A percentile compares a stretch with the other conserved stretches of the same genome.
phyloP scores from a whole-genome alignment of 37 sponge, comb jelly and placozoan genomes.

The Theonella swinhoei region DNA sequence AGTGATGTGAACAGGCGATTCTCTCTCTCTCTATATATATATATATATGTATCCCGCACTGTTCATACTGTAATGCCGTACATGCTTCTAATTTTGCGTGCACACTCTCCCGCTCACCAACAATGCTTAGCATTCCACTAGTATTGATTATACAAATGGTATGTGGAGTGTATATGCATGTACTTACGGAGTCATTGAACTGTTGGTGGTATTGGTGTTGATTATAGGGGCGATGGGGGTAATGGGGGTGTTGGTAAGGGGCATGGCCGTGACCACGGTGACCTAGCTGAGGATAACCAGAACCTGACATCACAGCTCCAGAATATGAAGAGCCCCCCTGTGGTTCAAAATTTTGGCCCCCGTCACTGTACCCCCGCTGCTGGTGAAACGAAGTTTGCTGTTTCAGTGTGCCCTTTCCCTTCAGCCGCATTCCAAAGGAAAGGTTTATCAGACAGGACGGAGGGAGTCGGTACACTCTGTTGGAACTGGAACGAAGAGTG shows the following conservation, averaged over 20 bases:
- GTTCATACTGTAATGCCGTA: too few species aligned
- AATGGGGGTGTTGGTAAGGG: not conserved
- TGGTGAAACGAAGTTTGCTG: not conserved
- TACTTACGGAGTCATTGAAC: not conserved
- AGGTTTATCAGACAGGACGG: conserved; percentile 83
- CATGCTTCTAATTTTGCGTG: too few species aligned
- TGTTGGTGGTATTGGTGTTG: not conserved
- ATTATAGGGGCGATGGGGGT: too few species aligned
- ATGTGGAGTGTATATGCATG: too few species aligned
- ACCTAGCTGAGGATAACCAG: not conserved
- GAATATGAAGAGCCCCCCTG: not conserved
- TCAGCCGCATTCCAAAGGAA: conserved; percentile 68
- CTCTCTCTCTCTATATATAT: too few species aligned
- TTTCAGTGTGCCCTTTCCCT: not conserved
- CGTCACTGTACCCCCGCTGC: not conserved
- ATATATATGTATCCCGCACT: too few species aligned
- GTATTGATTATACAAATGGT: too few species aligned
- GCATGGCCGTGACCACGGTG: not conserved
- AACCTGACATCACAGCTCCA: not conserved
- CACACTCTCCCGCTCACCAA: too few species aligned
- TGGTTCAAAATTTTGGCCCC: not conserved
- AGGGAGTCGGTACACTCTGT: conserved; percentile 76
- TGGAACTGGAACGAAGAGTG: conserved; percentile 55
- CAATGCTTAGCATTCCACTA: too few species aligned
- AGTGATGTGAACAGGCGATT: too few species aligned